These are phyloP conservation scores for Astur gentilis DNA, from an alignment of 2,113 vertebrate species.

Conservation along the genomic window DNA sequence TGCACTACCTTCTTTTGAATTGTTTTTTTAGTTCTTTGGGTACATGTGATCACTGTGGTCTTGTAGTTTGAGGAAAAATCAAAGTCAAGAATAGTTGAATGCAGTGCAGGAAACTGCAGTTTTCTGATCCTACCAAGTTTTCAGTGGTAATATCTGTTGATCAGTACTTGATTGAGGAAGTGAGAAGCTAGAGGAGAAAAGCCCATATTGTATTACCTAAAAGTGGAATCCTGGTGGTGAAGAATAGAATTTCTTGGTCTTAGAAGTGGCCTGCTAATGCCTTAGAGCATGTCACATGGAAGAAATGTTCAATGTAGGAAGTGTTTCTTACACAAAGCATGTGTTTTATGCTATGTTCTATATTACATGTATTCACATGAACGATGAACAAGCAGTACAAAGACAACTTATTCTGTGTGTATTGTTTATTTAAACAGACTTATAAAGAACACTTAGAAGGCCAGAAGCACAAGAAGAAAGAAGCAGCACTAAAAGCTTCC, in stretches of 20 bases:
- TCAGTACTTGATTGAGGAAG: neutral
- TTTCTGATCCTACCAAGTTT: neutral
- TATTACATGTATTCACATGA: neutral
- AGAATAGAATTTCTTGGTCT: neutral
- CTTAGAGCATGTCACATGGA: neutral
- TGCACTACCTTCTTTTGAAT: neutral
- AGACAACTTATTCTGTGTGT: neutral
- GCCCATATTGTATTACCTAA: neutral
- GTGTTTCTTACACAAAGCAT: neutral
- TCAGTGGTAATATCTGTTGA: neutral
- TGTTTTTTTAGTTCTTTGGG: neutral
- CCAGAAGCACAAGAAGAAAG: slow-evolving; percentile 99
- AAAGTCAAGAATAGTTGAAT: neutral
- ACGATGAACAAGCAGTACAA: neutral
- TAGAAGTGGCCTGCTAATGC: neutral
- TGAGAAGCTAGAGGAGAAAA: neutral
- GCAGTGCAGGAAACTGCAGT: neutral
- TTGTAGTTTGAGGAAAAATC: neutral
- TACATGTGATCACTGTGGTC: neutral
- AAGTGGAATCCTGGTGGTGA: neutral
- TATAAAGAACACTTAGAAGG: slow-evolving; percentile 98
- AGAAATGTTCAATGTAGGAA: neutral
- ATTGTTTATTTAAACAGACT: slow-evolving; percentile 80
- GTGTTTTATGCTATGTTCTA: neutral
- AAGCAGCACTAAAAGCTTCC: slow-evolving; percentile 91